Conservation (phyloP, 2,113 vertebrate genomes). For the Myrmophylax atrothorax region DNA sequence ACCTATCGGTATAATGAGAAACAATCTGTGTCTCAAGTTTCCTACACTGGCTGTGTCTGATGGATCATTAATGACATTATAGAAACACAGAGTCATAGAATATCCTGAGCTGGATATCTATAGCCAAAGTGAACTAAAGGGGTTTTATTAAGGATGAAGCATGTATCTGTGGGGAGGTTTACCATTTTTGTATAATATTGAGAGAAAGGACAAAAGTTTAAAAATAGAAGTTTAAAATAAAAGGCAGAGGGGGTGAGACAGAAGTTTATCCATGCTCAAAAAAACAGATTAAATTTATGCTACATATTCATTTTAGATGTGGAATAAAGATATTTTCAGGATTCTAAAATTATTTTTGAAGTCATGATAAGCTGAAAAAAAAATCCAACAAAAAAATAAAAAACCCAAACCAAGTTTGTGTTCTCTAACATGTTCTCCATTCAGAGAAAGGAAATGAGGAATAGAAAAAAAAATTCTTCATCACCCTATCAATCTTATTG, state of each 20-base stretch:
- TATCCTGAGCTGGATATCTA: neutral
- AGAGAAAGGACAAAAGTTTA: neutral
- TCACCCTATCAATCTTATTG: neutral
- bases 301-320: neutral
- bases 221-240: neutral
- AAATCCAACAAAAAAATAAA: neutral
- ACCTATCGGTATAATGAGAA: neutral
- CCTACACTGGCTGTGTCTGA: neutral
- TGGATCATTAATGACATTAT: neutral
- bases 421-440: neutral
- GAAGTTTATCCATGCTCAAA: neutral
- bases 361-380: neutral
- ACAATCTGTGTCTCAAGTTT: neutral
- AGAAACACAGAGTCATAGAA: neutral
- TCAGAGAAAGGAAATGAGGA: neutral
- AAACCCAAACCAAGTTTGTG: neutral
- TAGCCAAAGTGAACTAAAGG: neutral
- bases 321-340: neutral
- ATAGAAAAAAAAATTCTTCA: neutral
- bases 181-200: neutral
- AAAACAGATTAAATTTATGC: neutral
- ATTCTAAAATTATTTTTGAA: neutral
- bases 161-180: neutral
- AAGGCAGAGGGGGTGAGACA: neutral
- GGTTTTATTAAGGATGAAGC: neutral